phyloP scores from a whole-genome alignment of 2,113 vertebrate species.

The Vimba vimba region DNA sequence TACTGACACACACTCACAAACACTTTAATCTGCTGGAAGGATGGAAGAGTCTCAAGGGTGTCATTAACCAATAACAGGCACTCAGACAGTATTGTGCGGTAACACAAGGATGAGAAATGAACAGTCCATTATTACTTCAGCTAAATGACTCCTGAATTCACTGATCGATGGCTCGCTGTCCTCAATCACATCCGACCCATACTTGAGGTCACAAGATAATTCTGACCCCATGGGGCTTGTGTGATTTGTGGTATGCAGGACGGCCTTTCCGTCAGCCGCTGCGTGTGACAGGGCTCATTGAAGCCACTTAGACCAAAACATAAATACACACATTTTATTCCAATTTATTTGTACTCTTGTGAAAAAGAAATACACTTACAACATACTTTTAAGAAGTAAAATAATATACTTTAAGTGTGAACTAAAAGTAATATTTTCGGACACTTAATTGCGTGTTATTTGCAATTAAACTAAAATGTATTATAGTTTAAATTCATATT shows the following conservation, averaged over 20 bases:
- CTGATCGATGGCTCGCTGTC: constrained; percentile 39
- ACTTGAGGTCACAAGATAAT: constrained; percentile 30
- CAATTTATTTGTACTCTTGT: background rate
- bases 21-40: constrained; percentile 37
- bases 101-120: constrained; percentile 37
- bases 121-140: constrained; percentile 25
- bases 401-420: background rate
- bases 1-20: background rate
- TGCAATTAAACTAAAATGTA: background rate
- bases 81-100: constrained; percentile 9
- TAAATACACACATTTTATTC: background rate
- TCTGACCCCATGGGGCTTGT: constrained; percentile 33
- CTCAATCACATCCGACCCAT: constrained; percentile 33
- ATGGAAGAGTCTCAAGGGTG: constrained; percentile 29
- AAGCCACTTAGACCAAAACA: background rate
- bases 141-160: constrained; percentile 11
- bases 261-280: constrained; percentile 3
- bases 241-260: constrained; percentile 18
- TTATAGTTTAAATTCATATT: background rate
- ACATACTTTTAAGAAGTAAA: background rate
- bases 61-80: constrained; percentile 22
- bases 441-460: background rate
- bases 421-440: background rate
- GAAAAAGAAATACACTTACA: background rate
- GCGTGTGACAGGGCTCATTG: background rate